phyloP scores from a whole-genome alignment of 2,797 vertebrate genomes.

The Cryptoblepharus egeriae region DNA sequence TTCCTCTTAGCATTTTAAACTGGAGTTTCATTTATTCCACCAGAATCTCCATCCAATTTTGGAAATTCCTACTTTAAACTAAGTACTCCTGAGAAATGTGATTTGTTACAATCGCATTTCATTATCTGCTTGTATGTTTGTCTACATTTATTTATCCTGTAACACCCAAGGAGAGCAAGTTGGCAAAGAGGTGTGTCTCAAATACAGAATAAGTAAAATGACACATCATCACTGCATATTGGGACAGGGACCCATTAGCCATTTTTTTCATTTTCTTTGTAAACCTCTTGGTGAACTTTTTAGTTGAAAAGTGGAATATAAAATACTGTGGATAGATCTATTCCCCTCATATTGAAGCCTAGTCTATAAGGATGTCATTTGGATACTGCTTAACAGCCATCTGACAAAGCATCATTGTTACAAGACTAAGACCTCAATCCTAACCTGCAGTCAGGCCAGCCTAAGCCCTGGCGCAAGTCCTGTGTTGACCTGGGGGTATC shows the following conservation, averaged over 20 bases:
- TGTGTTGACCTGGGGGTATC: too few relatives aligned
- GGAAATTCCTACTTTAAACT: neutral
- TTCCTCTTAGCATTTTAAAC: neutral
- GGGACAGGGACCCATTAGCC: too few relatives aligned
- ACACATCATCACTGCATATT: neutral
- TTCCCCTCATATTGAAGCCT: neutral
- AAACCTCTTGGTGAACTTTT: too few relatives aligned
- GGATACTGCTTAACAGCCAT: neutral
- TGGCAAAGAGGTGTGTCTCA: neutral
- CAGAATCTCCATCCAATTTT: neutral
- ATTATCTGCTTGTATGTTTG: neutral
- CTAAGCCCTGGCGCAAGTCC: too few relatives aligned
- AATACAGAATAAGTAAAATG: neutral
- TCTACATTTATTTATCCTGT: constrained; percentile 5
- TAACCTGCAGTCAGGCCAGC: too few relatives aligned
- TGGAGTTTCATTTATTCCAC: neutral
- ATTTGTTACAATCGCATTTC: neutral
- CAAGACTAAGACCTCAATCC: neutral
- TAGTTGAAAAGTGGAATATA: too few relatives aligned
- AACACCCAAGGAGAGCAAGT: neutral
- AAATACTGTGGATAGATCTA: too few relatives aligned
- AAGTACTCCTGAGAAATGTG: neutral
- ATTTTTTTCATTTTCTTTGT: too few relatives aligned
- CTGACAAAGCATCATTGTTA: neutral
- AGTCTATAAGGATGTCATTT: neutral